These are phyloP conservation scores for Morpho deidamia DNA, from an alignment of 2,888 invertebrate genomes.

Conservation along the genomic window DNA sequence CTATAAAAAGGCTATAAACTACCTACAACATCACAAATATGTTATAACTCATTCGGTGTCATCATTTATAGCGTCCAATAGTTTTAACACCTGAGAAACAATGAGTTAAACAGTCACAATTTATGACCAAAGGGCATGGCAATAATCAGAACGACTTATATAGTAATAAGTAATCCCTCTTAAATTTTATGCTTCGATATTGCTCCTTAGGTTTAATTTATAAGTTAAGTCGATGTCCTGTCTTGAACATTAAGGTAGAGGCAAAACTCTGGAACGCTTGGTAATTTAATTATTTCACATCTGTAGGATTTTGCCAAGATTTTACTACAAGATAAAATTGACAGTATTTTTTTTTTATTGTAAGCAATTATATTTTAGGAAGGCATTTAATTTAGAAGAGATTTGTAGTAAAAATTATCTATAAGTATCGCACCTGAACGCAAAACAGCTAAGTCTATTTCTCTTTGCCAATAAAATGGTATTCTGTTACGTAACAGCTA, in stretches of 20 bases:
- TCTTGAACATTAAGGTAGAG: not conserved
- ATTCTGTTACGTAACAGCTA: too few relatives aligned
- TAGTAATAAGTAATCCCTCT: constrained; percentile 3
- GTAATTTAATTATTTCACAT: too few relatives aligned
- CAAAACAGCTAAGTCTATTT: too few relatives aligned
- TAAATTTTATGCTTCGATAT: constrained; percentile 22
- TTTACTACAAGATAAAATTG: too few relatives aligned
- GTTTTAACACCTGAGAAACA: constrained; percentile 6
- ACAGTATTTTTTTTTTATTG: too few relatives aligned
- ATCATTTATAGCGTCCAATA: not conserved
- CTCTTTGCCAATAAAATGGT: too few relatives aligned
- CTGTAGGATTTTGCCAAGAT: too few relatives aligned
- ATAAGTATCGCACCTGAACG: too few relatives aligned
- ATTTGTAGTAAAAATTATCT: too few relatives aligned
- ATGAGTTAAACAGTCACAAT: constrained; percentile 8
- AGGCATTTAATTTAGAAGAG: too few relatives aligned
- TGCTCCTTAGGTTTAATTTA: constrained; percentile 26
- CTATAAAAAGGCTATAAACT: not conserved
- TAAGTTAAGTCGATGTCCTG: constrained; percentile 22
- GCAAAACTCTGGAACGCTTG: too few relatives aligned
- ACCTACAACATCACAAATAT: not conserved
- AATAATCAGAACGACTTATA: constrained; percentile 5
- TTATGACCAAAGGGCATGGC: constrained; percentile 7
- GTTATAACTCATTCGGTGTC: not conserved
- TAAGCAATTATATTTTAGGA: too few relatives aligned